Evolutionary conservation across 2,888 invertebrate genomes (phyloP).

Genomic region (Thera britannica): DNA sequence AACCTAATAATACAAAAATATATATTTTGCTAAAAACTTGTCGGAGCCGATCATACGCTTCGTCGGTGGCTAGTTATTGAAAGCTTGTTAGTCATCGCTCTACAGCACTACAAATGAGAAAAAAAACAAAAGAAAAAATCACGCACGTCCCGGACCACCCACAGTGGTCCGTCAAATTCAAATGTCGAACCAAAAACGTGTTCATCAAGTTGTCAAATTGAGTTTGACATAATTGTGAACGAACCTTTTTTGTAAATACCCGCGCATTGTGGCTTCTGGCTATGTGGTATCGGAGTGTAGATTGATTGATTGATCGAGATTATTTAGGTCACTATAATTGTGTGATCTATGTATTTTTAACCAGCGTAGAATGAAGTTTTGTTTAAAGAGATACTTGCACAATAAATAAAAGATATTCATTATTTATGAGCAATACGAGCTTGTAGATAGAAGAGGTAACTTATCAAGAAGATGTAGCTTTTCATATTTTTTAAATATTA

Average conservation of each 20-base stretch:
- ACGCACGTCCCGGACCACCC: slow-evolving; percentile 75
- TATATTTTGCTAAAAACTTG: slow-evolving; percentile 41
- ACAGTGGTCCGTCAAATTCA: slow-evolving; percentile 74
- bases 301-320: slow-evolving; percentile 36
- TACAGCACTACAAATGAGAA: slow-evolving; percentile 65
- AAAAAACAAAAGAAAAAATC: slow-evolving; percentile 64
- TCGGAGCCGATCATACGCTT: slow-evolving; percentile 72
- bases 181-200: slow-evolving; percentile 74
- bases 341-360: slow-evolving; percentile 2
- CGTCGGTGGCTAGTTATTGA: slow-evolving; percentile 77
- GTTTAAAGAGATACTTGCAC: neutral
- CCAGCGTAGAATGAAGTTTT: neutral
- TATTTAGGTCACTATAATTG: slow-evolving; percentile 17
- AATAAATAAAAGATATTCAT: too few species aligned
- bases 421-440: too few species aligned
- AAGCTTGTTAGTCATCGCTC: slow-evolving; percentile 76
- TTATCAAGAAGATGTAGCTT: too few species aligned
- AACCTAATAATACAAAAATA: neutral
- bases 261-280: slow-evolving; percentile 57
- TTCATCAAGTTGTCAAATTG: slow-evolving; percentile 84
- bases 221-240: slow-evolving; percentile 81
- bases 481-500: neutral
- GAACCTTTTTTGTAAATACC: slow-evolving; percentile 63
- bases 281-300: slow-evolving; percentile 38
- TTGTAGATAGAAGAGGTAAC: too few species aligned